These are phyloP conservation scores for Chauna torquata DNA, from an alignment of 2,113 vertebrate genomes.

Conservation along the genomic window DNA sequence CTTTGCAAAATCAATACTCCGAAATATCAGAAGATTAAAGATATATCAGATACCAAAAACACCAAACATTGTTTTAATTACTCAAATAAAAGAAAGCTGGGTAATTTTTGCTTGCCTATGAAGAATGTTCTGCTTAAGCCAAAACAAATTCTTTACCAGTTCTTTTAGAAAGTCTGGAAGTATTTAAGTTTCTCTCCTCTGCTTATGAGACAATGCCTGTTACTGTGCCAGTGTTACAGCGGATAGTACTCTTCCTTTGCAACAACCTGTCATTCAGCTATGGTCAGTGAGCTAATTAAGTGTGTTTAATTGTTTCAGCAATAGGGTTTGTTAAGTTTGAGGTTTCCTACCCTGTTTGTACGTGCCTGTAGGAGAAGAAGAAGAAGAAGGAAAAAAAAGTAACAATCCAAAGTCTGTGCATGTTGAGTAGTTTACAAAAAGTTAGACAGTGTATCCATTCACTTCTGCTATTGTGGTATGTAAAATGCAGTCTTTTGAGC, in stretches of 20 bases:
- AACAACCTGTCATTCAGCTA: conserved; percentile 36
- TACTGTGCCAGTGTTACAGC: conserved; percentile 56
- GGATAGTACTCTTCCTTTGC: conserved; percentile 35
- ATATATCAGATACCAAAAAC: conserved; percentile 72
- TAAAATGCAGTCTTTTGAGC: conserved; percentile 43
- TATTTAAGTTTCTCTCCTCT: conserved; percentile 75
- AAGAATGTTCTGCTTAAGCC: conserved; percentile 80
- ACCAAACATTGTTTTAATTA: conserved; percentile 79
- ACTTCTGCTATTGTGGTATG: conserved; percentile 51
- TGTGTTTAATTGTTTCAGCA: conserved; percentile 28
- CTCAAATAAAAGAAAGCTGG: conserved; percentile 77
- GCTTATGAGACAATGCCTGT: conserved; percentile 75
- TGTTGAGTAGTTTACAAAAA: conserved; percentile 47
- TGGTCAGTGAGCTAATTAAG: conserved; percentile 33
- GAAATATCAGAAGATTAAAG: conserved; percentile 80
- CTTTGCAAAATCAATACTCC: conserved; percentile 76
- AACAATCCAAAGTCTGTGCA: conserved; percentile 38
- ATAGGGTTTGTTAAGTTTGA: conserved; percentile 30
- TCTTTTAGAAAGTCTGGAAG: conserved; percentile 82
- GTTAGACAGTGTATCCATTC: conserved; percentile 60
- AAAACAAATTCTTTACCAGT: conserved; percentile 82
- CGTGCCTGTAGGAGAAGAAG: not conserved
- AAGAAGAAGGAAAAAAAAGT: not conserved
- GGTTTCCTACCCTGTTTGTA: not conserved
- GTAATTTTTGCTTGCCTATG: conserved; percentile 69